Evolutionary conservation across 1,140 invertebrate species (phyloP).

Genomic region (Trichonephila inaurata): DNA sequence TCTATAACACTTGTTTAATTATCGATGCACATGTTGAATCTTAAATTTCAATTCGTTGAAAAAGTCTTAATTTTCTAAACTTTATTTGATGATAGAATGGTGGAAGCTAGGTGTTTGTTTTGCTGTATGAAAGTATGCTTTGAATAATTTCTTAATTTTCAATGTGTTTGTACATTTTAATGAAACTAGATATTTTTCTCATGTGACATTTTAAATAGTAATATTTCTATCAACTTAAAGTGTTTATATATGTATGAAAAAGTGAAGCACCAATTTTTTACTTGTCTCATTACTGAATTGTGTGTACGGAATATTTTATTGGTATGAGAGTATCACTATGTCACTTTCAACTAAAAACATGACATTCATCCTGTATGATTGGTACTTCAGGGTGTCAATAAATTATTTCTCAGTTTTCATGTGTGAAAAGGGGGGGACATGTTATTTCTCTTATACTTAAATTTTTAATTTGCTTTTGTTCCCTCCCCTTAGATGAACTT

Average conservation of each 20-base stretch:
- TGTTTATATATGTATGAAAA: neutral
- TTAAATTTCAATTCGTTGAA: neutral
- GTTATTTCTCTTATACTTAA: neutral
- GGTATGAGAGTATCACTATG: slow-evolving; percentile 53
- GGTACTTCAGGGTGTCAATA: slow-evolving; percentile 50
- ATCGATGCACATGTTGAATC: neutral
- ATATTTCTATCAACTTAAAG: slow-evolving; percentile 41
- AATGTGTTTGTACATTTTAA: slow-evolving; percentile 13
- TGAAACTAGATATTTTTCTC: neutral
- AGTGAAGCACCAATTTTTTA: slow-evolving; percentile 15
- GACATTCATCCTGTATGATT: slow-evolving; percentile 73
- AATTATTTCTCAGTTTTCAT: slow-evolving; percentile 11
- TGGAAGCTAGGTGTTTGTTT: slow-evolving; percentile 10
- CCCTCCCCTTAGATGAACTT: neutral
- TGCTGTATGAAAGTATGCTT: slow-evolving; percentile 27
- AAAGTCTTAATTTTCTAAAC: neutral
- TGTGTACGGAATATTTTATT: slow-evolving; percentile 68
- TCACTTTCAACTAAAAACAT: slow-evolving; percentile 70
- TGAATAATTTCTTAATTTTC: neutral
- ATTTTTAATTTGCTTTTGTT: neutral
- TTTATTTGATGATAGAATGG: slow-evolving; percentile 9
- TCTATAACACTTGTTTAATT: slow-evolving; percentile 33
- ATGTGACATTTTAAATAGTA: slow-evolving; percentile 41
- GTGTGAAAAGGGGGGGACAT: neutral
- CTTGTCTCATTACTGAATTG: slow-evolving; percentile 35